A percentile compares a stretch with the other conserved stretches of the same genome.
Evolutionary conservation across 2,113 vertebrate species (phyloP).

Genomic region (Kobus ellipsiprymnus): DNA sequence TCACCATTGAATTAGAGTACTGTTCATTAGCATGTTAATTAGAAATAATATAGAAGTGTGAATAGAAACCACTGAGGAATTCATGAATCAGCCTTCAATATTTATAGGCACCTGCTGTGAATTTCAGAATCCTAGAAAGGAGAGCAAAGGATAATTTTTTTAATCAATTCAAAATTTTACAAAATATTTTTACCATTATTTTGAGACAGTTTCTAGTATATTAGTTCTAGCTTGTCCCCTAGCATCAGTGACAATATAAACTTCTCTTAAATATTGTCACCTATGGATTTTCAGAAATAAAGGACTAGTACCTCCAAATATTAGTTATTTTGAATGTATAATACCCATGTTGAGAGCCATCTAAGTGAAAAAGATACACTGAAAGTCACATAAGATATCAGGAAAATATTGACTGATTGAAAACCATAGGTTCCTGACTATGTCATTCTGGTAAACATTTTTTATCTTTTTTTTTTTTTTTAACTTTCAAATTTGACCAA

Average conservation of each 20-base stretch:
- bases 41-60: conserved; percentile 21
- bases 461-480: background rate
- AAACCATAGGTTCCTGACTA: background rate
- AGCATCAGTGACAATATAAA: background rate
- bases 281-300: background rate
- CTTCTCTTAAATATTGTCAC: background rate
- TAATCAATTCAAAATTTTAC: background rate
- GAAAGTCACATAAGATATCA: background rate
- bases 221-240: background rate
- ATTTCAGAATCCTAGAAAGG: background rate
- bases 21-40: conserved; percentile 34
- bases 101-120: background rate
- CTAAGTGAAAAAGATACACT: background rate
- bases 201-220: background rate
- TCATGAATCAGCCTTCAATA: conserved; percentile 25
- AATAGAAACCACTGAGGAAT: background rate
- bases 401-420: background rate
- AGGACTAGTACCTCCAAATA: background rate
- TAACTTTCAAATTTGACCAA: background rate
- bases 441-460: background rate
- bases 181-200: background rate
- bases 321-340: background rate
- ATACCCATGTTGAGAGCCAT: background rate
- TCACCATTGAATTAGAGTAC: conserved; percentile 22
- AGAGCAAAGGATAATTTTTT: background rate